phyloP scores from a whole-genome alignment of 2,113 vertebrate genomes.

The Bettongia penicillata region DNA sequence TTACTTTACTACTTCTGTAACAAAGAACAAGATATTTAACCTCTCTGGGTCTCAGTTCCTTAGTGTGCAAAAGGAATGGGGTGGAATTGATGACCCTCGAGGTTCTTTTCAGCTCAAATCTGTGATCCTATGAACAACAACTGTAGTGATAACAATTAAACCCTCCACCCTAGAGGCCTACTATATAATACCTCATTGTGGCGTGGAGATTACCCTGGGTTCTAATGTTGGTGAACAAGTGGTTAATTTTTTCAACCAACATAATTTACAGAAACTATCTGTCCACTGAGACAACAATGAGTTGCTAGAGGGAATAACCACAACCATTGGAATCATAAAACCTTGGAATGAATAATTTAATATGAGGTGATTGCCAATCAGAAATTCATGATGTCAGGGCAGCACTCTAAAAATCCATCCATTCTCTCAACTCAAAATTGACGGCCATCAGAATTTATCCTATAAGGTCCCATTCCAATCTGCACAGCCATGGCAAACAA shows the following conservation, averaged over 20 bases:
- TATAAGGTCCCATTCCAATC: background rate
- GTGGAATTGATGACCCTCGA: background rate
- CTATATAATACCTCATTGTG: background rate
- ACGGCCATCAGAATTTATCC: background rate
- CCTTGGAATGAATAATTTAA: background rate
- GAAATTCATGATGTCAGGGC: background rate
- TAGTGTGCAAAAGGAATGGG: background rate
- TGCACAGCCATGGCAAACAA: background rate
- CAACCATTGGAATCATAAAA: background rate
- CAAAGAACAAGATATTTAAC: background rate
- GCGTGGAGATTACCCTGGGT: background rate
- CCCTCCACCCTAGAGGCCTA: background rate
- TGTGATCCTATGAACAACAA: background rate
- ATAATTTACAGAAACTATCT: background rate
- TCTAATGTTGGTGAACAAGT: background rate
- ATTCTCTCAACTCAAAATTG: conserved; percentile 15
- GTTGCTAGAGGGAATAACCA: background rate
- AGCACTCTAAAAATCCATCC: conserved; percentile 14
- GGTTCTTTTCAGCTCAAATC: background rate
- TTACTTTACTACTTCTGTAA: background rate
- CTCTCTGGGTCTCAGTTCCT: background rate
- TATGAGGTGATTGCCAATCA: conserved; percentile 1
- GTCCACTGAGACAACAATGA: background rate
- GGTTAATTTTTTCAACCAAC: background rate
- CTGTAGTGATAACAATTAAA: background rate